These are phyloP conservation scores for Nezara viridula DNA, from an alignment of 2,888 invertebrate genomes.

Conservation along the genomic window DNA sequence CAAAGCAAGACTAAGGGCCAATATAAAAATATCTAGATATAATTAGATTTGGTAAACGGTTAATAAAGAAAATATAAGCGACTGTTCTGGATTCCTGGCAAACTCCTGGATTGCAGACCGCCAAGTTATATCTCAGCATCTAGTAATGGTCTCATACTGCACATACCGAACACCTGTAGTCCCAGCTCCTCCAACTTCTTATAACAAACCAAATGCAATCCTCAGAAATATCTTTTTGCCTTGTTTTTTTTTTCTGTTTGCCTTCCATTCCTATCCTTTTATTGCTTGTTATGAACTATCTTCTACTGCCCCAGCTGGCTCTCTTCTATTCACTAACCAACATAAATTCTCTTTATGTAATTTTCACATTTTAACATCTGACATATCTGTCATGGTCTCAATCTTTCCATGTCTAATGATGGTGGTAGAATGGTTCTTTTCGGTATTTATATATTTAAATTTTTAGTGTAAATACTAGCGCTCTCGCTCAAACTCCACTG, in stretches of 20 bases:
- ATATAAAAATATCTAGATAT: constrained; percentile 12
- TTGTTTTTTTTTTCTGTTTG: not conserved
- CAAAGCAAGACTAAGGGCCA: not conserved
- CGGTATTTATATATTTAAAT: too few relatives aligned
- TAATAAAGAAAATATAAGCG: not conserved
- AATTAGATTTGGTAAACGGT: not conserved
- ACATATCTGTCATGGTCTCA: not conserved
- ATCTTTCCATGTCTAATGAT: not conserved
- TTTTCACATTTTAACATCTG: not conserved
- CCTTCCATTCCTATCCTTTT: constrained; percentile 16
- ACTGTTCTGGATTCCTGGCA: not conserved
- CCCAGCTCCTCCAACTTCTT: not conserved
- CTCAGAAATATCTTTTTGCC: not conserved
- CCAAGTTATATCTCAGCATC: not conserved
- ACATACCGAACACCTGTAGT: constrained; percentile 13
- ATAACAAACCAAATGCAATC: constrained; percentile 7
- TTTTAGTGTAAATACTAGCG: too few relatives aligned
- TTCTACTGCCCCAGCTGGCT: not conserved
- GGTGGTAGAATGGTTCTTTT: not conserved
- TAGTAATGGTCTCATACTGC: not conserved
- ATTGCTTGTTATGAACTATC: constrained; percentile 7
- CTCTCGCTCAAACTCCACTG: too few relatives aligned
- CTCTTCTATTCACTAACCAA: not conserved
- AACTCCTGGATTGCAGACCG: not conserved
- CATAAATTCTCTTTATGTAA: not conserved